Conservation (phyloP, 2,113 vertebrate species). For the Nematolebias whitei region DNA sequence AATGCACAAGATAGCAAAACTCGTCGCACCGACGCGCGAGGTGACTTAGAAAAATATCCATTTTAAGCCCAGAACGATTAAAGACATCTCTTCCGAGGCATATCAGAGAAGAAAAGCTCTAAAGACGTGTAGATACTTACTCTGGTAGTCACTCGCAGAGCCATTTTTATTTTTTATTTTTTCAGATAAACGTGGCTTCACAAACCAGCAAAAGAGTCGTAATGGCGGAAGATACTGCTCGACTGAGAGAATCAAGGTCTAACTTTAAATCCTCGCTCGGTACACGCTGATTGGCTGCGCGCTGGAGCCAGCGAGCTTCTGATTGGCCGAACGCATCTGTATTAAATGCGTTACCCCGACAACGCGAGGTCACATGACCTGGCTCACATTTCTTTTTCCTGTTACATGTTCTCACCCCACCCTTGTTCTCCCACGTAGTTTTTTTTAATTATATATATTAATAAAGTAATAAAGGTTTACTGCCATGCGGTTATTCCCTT, state of each 20-base stretch:
- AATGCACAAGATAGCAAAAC: background rate
- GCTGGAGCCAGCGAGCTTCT: background rate
- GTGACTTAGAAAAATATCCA: background rate
- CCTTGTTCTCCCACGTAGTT: background rate
- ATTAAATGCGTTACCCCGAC: conserved; percentile 71
- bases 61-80: too few species aligned
- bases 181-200: background rate
- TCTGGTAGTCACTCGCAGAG: conserved; percentile 71
- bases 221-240: background rate
- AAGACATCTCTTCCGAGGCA: too few species aligned
- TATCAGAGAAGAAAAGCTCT: background rate
- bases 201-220: background rate
- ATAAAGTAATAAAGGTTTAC: background rate
- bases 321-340: conserved; percentile 73
- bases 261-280: conserved; percentile 80
- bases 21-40: conserved; percentile 5
- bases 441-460: background rate
- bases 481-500: background rate
- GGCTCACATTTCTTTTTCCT: conserved; percentile 50
- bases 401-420: background rate
- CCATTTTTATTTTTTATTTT: too few species aligned
- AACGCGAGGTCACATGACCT: conserved; percentile 50
- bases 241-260: fast-evolving
- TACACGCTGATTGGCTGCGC: conserved; percentile 71
- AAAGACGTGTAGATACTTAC: conserved; percentile 42